Base-by-base conservation (phyloP, 53 echinoderm and acorn worm species). In the Echinarachnius parma region DNA sequence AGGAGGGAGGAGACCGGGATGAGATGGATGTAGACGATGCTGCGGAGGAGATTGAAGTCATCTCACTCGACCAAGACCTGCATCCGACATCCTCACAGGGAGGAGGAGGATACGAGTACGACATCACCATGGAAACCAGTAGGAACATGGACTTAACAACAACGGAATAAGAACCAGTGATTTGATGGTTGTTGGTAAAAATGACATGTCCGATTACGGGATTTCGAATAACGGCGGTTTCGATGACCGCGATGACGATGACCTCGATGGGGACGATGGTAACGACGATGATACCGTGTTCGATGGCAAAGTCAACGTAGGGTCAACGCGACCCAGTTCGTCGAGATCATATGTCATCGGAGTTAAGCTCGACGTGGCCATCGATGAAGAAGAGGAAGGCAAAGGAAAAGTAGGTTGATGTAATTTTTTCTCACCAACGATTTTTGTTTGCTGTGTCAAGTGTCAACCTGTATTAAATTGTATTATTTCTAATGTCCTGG, bases 341-440 rank as follows among this genome's bases (percentile, higher is more conserved):
- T 72, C 74, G 28, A 44, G 44, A 39, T 72, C 74, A 20, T 72
- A 72, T 28, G 74, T 72, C 35, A 57, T 72, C 44, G 74, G 74
- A 11, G 74, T 55, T 23, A 57, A 72, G 36, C 74, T 72, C 10
- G 28, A 72, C 16, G 28, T 72, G 56, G 29, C 25, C 20, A 21
- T 34, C 34, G 74, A 57, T 56, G 20, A 15, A 11, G 52, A 52
- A 21, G 53, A 69, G 15, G 36, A 24, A 37, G 68, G 48, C 4
- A 31, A 34, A 33, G 20, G 10, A 9, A 49, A 9, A 49, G 50
- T 49, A 49, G 10, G 50, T 49, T 18, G 13, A 39, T 39, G 13
- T 9, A 10, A 15, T 7, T 49, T 49, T 49, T 18, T 49, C 19
- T 49, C 19, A 49, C 50, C n/a, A 13, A 39, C 39, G 13, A 39